Conservation (phyloP, 2,113 vertebrate species). For the Vanacampus margaritifer region DNA sequence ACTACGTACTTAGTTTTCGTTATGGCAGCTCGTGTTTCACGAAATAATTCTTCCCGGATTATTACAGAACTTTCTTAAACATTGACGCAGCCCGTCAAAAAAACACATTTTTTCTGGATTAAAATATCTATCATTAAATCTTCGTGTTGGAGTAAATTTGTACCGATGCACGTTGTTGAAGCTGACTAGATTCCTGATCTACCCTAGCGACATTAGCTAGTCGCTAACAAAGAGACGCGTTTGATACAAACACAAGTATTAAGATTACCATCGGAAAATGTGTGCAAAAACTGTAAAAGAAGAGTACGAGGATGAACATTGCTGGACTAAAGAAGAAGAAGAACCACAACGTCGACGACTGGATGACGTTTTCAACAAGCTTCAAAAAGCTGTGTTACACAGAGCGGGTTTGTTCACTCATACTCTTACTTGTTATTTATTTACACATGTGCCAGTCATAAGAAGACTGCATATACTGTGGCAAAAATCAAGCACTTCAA, state of each 20-base stretch:
- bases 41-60: not conserved
- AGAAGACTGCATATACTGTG: no score
- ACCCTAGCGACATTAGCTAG: not conserved
- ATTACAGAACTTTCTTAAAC: not conserved
- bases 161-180: not conserved
- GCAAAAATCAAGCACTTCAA: no score
- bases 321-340: not conserved
- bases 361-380: not conserved
- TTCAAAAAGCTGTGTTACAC: not conserved
- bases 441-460: no score
- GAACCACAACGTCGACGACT: not conserved
- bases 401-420: not conserved
- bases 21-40: not conserved
- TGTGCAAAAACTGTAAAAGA: not conserved
- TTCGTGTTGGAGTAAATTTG: not conserved
- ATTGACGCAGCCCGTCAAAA: not conserved
- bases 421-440: no score
- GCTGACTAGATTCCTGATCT: not conserved
- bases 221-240: not conserved
- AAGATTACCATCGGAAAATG: not conserved
- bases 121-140: not conserved
- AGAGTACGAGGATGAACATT: not conserved
- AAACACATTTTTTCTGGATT: not conserved
- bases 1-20: not conserved
- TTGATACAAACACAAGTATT: not conserved